A percentile compares a stretch with the other conserved stretches of the same genome.
Conservation (phyloP, 1,140 invertebrate genomes). For the Trichonephila clavata region DNA sequence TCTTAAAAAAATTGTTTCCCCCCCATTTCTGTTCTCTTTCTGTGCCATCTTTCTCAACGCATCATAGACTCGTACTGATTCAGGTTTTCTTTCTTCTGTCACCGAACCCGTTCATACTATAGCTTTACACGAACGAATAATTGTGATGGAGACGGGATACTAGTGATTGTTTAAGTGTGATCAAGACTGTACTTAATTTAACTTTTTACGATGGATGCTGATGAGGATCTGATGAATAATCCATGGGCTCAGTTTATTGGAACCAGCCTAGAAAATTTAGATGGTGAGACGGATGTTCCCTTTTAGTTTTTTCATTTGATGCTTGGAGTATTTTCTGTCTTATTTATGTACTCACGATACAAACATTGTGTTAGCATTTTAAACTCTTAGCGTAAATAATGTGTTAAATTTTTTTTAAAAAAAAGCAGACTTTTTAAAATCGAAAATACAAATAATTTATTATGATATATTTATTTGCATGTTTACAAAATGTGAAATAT, state of each 20-base stretch:
- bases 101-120: slow-evolving; percentile 10
- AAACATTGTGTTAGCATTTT: background rate
- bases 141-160: background rate
- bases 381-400: background rate
- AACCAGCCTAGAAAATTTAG: background rate
- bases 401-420: background rate
- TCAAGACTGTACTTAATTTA: background rate
- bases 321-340: background rate
- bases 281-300: background rate
- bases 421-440: background rate
- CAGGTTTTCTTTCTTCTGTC: background rate
- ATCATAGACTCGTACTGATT: slow-evolving; percentile 26
- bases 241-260: background rate
- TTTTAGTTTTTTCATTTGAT: background rate
- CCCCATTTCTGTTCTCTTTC: too few species aligned
- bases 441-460: background rate
- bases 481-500: background rate
- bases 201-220: background rate
- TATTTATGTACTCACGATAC: background rate
- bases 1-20: too few species aligned
- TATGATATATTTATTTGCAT: background rate
- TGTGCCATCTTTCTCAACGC: background rate
- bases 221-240: background rate
- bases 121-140: background rate
- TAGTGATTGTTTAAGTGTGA: background rate